Evolutionary conservation across 2,113 vertebrate genomes (phyloP), one percentile per base, ranked within the genome.

Genomic region (Tetraodon nigroviridis): DNA sequence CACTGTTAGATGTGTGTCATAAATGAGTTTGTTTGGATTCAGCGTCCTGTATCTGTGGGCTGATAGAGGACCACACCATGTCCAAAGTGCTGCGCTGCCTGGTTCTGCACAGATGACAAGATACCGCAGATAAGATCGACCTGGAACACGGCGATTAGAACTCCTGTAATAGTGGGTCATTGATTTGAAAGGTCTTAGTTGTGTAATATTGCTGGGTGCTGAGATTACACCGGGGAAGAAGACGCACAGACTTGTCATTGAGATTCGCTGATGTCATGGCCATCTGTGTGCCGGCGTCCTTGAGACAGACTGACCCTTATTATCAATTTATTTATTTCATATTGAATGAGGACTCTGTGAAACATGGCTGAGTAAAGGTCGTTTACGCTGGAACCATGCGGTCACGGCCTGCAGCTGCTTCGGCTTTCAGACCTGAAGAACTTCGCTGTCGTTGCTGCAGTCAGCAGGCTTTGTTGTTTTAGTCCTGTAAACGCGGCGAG

Each of bases 31-130:
- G 24, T 53, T 48, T 42, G 45, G 64, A 21, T 57, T 71, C 52
- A 53, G 45, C 6, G n/a, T 58, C 45, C 16, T 0, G 4, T 61
- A 75, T 80, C 71, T 74, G 2, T 5, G 7, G 19, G 5, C 1
- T 1, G n/a, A 51, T 11, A 37, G 61, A 45, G 2, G 42, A 62
- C 46, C 3, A 1, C 69, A 57, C 19, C 54, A 59, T 45, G 82
- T 82, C 74, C 75, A 84, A 84, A 84, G 83, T 77, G 74, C 73
- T 47, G 44, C 7, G 20, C 20, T 5, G 52, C 20, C 20, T 63
- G 50, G 27, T 29, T 64, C 14, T 14, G 45, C 45, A n/a, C 40
- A 11, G 58, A 78, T 58, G 71, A 55, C 55, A 27, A 71, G 64
- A 84, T 78, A 70, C 20, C 2, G 62, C 0, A 75, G 79, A 84